A percentile compares a stretch with the other conserved stretches of the same genome.
Evolutionary conservation across 2,113 vertebrate species (phyloP).

Genomic region (Epinephelus lanceolatus): DNA sequence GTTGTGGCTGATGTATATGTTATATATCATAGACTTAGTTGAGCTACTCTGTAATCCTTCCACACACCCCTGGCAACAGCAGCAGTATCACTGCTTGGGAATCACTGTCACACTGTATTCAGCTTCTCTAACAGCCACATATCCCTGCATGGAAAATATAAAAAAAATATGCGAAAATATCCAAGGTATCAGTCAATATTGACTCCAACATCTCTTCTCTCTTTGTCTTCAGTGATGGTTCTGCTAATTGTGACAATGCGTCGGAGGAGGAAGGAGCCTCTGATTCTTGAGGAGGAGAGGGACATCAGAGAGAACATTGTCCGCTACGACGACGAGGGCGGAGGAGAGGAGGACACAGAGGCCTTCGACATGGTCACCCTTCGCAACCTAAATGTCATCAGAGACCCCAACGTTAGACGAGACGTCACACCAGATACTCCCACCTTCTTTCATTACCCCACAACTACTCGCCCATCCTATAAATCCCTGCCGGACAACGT

Average conservation of each 20-base stretch:
- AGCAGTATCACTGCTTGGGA: not conserved
- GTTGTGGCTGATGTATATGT: no score
- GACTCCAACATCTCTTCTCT: conserved; percentile 44
- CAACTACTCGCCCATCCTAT: conserved; percentile 80
- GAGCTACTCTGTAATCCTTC: not conserved
- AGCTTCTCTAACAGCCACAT: conserved; percentile 5
- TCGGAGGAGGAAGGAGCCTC: conserved; percentile 91
- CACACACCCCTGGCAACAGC: not conserved
- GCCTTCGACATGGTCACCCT: conserved; percentile 97
- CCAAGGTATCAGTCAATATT: not conserved
- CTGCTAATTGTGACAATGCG: conserved; percentile 94
- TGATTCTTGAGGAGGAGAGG: conserved; percentile 95
- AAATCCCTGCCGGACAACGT: conserved; percentile 94
- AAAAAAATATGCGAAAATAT: no score
- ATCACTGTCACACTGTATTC: conserved; percentile 3
- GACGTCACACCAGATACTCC: conserved; percentile 95
- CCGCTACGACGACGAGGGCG: conserved; percentile 95
- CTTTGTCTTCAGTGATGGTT: conserved; percentile 88
- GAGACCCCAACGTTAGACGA: conserved; percentile 89
- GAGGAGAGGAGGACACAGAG: conserved; percentile 96
- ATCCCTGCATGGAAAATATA: not conserved
- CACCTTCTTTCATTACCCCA: conserved; percentile 89
- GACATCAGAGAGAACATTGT: conserved; percentile 97
- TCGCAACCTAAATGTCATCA: conserved; percentile 92
- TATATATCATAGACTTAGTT: not conserved